A percentile compares a stretch with the other conserved stretches of the same genome.
Conservation (phyloP, 1,140 invertebrate genomes). For the Ditylenchus dipsaci region DNA sequence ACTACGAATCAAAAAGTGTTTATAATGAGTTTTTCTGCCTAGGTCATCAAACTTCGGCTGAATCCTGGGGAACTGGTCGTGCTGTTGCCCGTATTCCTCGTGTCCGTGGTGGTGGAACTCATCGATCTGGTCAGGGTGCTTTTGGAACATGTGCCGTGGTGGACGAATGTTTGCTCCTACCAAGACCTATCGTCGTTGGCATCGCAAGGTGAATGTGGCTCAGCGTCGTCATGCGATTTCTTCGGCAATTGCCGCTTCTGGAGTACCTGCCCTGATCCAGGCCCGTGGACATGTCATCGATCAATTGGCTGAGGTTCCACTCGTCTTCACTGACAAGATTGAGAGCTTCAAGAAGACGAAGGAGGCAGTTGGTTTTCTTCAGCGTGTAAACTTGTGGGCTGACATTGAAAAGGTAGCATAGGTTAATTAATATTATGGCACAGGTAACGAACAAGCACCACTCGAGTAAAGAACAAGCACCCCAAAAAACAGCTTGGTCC, state of each 20-base stretch:
- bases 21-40: constrained; percentile 44
- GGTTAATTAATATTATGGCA: too few relatives aligned
- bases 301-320: constrained; percentile 85
- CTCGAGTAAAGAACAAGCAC: too few relatives aligned
- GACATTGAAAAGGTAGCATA: constrained; percentile 97
- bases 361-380: constrained; percentile 86
- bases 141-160: constrained; percentile 99
- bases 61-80: constrained; percentile 99
- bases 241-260: constrained; percentile 91
- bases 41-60: constrained; percentile 99
- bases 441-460: too few relatives aligned
- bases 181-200: constrained; percentile 95
- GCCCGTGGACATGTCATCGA: constrained; percentile 94
- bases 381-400: constrained; percentile 83
- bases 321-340: constrained; percentile 92
- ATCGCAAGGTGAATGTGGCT: constrained; percentile 89
- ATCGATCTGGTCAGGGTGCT: constrained; percentile 97
- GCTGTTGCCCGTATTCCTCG: constrained; percentile 99
- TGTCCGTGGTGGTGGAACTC: constrained; percentile 98
- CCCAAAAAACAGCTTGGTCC: too few relatives aligned
- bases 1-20: too few relatives aligned
- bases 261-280: constrained; percentile 89
- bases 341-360: constrained; percentile 93
- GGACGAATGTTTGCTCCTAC: constrained; percentile 99
- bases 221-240: constrained; percentile 91